phyloP scores from a whole-genome alignment of 2,797 vertebrate genomes.

The Sebastes reedi region DNA sequence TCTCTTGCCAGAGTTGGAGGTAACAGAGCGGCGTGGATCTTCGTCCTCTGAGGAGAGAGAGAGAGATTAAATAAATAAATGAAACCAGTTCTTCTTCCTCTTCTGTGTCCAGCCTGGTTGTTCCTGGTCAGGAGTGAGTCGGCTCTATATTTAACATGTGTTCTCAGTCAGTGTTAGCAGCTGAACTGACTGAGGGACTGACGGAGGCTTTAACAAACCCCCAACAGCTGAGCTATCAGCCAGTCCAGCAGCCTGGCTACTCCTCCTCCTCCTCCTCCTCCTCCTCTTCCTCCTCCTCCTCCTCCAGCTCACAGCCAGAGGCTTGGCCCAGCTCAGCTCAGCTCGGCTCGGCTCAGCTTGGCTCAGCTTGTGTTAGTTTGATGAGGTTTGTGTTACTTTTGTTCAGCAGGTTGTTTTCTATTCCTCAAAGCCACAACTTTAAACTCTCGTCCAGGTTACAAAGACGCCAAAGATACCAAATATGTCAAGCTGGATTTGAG shows the following conservation, averaged over 20 bases:
- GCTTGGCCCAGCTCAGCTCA: not conserved
- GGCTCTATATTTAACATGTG: conserved; percentile 94
- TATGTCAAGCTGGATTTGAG: not conserved
- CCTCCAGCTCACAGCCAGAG: not conserved
- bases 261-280: not conserved
- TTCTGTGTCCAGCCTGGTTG: conserved; percentile 36
- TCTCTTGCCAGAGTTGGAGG: conserved; percentile 29
- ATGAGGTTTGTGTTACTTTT: not conserved
- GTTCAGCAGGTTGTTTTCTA: not conserved
- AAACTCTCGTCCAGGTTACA: not conserved
- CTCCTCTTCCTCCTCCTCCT: no score
- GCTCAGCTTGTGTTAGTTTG: not conserved
- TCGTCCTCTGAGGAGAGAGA: conserved; percentile 52
- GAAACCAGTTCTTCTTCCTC: conserved; percentile 61
- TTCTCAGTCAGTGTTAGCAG: conserved; percentile 92
- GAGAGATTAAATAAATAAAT: conserved; percentile 47
- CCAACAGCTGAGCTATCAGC: conserved; percentile 71
- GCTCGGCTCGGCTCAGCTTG: not conserved
- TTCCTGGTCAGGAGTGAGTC: conserved; percentile 79
- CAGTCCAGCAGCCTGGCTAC: conserved; percentile 21
- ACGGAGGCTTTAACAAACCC: conserved; percentile 78
- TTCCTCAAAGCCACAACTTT: not conserved
- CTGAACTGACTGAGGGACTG: conserved; percentile 86
- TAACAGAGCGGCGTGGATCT: conserved; percentile 72
- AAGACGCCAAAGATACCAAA: not conserved